Evolutionary conservation across 2,888 invertebrate species (phyloP), one percentile per base, ranked within the genome.

Genomic region (Chouioia cunea): DNA sequence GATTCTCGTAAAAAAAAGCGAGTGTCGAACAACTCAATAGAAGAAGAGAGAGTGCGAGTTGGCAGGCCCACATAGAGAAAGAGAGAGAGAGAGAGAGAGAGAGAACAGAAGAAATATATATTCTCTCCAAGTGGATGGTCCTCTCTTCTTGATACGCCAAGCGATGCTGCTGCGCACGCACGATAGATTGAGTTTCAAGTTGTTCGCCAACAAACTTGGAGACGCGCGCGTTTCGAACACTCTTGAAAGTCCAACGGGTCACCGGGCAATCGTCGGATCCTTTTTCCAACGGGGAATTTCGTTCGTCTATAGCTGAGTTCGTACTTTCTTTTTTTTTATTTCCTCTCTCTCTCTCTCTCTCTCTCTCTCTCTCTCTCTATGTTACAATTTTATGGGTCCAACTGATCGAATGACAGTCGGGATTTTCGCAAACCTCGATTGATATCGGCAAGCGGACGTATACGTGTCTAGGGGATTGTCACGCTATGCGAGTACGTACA

Each of bases 111-210:
- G 6, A 6, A 36, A 36, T 36, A 66, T 66, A 58, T 52, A 62
- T 58, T 57, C 52, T 36, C n/a, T 58, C 36, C 16, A 47, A 58
- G 57, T 57, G 58, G 62, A 71, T 63, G 63, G 63, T n/a, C 16
- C 71, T 71, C 71, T 56, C 60, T 27, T 52, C 27, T 57, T 54
- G n/a, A n/a, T n/a, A n/a, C n/a, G 54, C 23, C 23, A 27, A 27
- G 43, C 52, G 22, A 1, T 43, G 16, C 50, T 14, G 48, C 43
- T 59, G 53, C 20, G 8, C 8, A 44, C 58, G 44, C 58, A 72
- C 69, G 77, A 77, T 77, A 80, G 81, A 81, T 81, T 79, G 80
- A 80, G 80, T 81, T 81, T 81, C 78, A 78, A 81, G 81, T 80
- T 80, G 79, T 80, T 77, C 78, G 77, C 77, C 79, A 79, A 79